A percentile compares a stretch with the other conserved stretches of the same genome.
Evolutionary conservation across 2,888 invertebrate species (phyloP).

Genomic region (Camponotus fellah): DNA sequence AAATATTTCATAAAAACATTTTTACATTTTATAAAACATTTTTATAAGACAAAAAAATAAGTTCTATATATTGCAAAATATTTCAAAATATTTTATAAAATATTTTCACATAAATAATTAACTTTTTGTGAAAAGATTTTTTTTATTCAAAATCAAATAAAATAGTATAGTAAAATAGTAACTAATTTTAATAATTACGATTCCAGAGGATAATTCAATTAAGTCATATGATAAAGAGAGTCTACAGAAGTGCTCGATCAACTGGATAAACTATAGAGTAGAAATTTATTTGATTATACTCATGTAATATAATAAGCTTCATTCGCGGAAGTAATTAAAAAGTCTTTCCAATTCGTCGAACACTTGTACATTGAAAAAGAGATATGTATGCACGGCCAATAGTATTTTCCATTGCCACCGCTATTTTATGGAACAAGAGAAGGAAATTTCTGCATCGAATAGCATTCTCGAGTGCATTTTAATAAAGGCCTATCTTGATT

Average conservation of each 20-base stretch:
- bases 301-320: slow-evolving; percentile 59
- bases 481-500: slow-evolving; percentile 11
- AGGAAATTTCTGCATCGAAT: not conserved
- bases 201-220: slow-evolving; percentile 32
- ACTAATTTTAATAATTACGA: not conserved
- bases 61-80: not conserved
- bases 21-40: not conserved
- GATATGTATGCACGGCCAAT: slow-evolving; percentile 1
- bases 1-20: not conserved
- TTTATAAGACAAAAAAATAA: not conserved
- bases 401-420: slow-evolving; percentile 51
- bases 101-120: not conserved
- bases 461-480: slow-evolving; percentile 2
- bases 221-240: slow-evolving; percentile 43
- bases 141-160: not conserved
- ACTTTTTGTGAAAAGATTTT: not conserved
- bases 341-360: slow-evolving; percentile 66
- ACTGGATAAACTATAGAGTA: slow-evolving; percentile 33
- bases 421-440: slow-evolving; percentile 16
- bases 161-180: no score
- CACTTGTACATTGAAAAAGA: slow-evolving; percentile 41
- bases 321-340: slow-evolving; percentile 74
- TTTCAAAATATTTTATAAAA: not conserved
- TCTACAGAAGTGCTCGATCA: slow-evolving; percentile 54
- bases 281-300: slow-evolving; percentile 55